These are phyloP conservation scores for Hormaphis cornu DNA, from an alignment of 1,140 invertebrate species.

Conservation along the genomic window DNA sequence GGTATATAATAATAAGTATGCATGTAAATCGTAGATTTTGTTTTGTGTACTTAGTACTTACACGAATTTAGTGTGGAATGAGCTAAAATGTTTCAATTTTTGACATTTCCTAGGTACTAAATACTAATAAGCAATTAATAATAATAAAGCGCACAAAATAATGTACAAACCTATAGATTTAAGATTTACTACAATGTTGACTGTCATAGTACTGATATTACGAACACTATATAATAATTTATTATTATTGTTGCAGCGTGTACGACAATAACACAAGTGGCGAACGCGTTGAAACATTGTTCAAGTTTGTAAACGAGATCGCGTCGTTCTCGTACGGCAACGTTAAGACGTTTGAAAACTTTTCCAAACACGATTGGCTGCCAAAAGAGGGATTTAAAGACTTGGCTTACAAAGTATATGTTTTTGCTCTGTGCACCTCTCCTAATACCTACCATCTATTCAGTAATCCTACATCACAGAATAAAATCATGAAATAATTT, in stretches of 20 bases:
- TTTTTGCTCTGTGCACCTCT: too few relatives aligned
- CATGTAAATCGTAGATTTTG: too few relatives aligned
- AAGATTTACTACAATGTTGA: too few relatives aligned
- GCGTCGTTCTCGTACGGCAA: conserved; percentile 18
- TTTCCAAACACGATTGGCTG: conserved; percentile 36
- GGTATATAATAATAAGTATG: too few relatives aligned
- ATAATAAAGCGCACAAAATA: too few relatives aligned
- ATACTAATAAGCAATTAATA: background rate
- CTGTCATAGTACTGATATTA: too few relatives aligned
- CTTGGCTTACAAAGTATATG: conserved; percentile 33
- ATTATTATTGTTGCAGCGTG: background rate
- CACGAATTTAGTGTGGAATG: too few relatives aligned
- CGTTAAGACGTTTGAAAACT: conserved; percentile 41
- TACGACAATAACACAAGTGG: background rate
- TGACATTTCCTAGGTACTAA: background rate
- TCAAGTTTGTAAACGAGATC: background rate
- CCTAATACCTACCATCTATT: background rate
- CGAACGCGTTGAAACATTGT: background rate
- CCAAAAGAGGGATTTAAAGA: conserved; percentile 33
- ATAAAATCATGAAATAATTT: too few relatives aligned
- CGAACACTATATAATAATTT: background rate
- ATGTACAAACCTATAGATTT: too few relatives aligned
- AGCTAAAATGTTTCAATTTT: too few relatives aligned
- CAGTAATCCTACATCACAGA: too few relatives aligned
- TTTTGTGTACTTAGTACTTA: too few relatives aligned